phyloP scores from a whole-genome alignment of 2,113 vertebrate species.

The Oreochromis spilurus region DNA sequence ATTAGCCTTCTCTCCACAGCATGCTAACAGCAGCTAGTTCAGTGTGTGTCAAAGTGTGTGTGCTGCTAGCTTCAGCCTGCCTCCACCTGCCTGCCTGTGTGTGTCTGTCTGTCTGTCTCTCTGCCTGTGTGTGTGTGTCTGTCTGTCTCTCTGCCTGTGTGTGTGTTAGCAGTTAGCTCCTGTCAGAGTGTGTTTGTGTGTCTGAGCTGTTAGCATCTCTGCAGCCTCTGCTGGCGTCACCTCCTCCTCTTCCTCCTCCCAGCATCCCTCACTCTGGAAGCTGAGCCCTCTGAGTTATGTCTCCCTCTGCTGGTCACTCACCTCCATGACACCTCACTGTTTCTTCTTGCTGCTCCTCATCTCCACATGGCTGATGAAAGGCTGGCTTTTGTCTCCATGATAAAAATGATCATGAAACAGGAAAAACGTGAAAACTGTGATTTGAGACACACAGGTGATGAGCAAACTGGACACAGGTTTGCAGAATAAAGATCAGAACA shows the following conservation, averaged over 20 bases:
- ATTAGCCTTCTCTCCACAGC: conserved; percentile 13
- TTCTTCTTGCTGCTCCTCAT: not conserved
- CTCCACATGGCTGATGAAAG: not conserved
- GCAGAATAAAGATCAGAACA: not conserved
- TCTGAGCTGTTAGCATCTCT: conserved; percentile 51
- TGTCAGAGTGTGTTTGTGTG: conserved; percentile 1
- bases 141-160: not conserved
- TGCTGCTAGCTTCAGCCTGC: not conserved
- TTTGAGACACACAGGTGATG: not conserved
- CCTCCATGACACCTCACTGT: not conserved
- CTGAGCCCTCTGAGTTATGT: not conserved
- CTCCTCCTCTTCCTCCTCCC: conserved; percentile 36
- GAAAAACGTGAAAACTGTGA: not conserved
- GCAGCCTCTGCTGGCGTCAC: conserved; percentile 45
- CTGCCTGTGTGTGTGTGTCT: not conserved
- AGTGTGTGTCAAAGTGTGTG: conserved; percentile 5
- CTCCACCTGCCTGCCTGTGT: not conserved
- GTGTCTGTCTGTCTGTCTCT: not conserved
- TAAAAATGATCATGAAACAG: not conserved
- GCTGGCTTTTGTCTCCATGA: not conserved
- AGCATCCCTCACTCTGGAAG: conserved; percentile 30
- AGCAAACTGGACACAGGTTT: not conserved
- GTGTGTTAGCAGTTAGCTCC: not conserved
- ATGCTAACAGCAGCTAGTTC: conserved; percentile 43
- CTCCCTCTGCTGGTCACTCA: conserved; percentile 32